Conservation (phyloP, 2,797 vertebrate genomes). For the Phataginus tetradactyla region DNA sequence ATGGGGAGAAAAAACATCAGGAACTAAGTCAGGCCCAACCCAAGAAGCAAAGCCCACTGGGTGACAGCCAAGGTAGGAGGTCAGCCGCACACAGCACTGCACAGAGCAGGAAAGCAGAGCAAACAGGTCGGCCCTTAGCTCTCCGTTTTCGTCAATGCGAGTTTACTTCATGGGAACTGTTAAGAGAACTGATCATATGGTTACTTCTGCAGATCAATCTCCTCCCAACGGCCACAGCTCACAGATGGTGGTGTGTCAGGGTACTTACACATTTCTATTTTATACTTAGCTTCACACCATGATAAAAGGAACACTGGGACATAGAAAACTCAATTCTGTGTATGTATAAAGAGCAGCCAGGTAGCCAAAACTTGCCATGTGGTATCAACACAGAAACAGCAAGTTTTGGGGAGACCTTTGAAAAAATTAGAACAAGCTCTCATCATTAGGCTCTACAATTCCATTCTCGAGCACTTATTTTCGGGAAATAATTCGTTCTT, state of each 20-base stretch:
- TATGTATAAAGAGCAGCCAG: conserved; percentile 26
- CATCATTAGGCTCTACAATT: background rate
- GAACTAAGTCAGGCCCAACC: background rate
- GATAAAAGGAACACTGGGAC: background rate
- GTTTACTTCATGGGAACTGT: background rate
- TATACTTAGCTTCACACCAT: background rate
- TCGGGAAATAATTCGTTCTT: conserved; percentile 11
- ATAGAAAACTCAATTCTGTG: background rate
- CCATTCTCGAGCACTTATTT: background rate
- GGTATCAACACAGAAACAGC: conserved; percentile 11
- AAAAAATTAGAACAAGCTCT: background rate
- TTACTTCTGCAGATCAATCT: background rate
- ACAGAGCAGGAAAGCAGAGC: too few species aligned
- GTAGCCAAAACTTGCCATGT: conserved; percentile 28
- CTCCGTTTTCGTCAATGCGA: background rate
- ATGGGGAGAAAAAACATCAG: background rate
- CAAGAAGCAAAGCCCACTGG: background rate
- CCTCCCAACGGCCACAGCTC: background rate
- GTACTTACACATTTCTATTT: background rate
- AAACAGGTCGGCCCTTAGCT: too few species aligned
- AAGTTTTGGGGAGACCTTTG: background rate
- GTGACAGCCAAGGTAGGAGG: accelerated
- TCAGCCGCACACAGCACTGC: accelerated
- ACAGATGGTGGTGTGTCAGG: background rate
- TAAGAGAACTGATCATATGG: background rate